Evolutionary conservation across 2,113 vertebrate genomes (phyloP).

Genomic region (Sardina pilchardus): DNA sequence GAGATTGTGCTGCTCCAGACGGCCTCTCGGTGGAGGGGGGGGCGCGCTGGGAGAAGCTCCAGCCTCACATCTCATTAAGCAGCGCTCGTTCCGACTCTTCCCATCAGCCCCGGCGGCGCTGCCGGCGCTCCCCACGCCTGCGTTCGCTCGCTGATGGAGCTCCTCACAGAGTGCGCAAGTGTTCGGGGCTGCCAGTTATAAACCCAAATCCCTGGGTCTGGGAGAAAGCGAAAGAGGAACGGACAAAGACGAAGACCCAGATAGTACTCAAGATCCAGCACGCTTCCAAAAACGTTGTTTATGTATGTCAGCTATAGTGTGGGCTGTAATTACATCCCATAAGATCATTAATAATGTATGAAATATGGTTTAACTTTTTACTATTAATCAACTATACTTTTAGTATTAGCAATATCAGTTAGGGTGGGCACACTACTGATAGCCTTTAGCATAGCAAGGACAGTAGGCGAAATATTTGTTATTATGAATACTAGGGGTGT

Average conservation of each 20-base stretch:
- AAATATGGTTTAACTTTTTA: neutral
- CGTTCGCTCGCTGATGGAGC: neutral
- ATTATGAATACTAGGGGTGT: too few species aligned
- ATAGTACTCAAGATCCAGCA: neutral
- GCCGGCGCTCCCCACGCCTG: neutral
- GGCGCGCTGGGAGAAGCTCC: conserved; percentile 24
- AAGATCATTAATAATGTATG: neutral
- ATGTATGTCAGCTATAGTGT: neutral
- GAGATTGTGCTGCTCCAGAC: conserved; percentile 11
- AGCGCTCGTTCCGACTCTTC: conserved; percentile 12
- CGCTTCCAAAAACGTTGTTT: neutral
- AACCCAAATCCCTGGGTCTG: neutral
- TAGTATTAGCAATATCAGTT: too few species aligned
- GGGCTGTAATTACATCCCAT: neutral
- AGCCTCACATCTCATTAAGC: conserved; percentile 40
- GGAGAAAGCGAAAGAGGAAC: neutral
- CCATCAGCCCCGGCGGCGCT: conserved; percentile 16
- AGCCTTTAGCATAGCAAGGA: neutral
- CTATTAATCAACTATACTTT: too few species aligned
- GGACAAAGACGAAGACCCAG: neutral
- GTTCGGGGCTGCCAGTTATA: neutral
- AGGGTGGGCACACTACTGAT: too few species aligned
- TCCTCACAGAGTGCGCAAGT: neutral
- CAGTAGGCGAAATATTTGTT: too few species aligned
- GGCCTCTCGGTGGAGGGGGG: conserved; percentile 13